Evolutionary conservation across 2,113 vertebrate genomes (phyloP).

Genomic region (Fregetta grallaria): DNA sequence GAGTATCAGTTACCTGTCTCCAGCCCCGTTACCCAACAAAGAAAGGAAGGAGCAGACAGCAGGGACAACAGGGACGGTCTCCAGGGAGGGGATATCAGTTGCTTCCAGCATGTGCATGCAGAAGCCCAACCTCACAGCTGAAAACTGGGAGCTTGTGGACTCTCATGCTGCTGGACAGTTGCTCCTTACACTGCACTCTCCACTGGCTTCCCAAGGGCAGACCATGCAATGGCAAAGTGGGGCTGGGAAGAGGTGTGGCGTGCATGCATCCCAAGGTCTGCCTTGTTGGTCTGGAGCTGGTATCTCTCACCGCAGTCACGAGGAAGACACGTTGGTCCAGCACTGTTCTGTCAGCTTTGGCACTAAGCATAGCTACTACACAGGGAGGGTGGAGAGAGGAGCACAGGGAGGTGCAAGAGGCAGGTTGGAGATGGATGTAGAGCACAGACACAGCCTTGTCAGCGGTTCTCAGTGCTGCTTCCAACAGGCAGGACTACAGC

Average conservation of each 20-base stretch:
- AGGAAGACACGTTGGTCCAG: not conserved
- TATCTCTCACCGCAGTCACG: accelerated
- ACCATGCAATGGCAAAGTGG: not conserved
- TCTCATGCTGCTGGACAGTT: not conserved
- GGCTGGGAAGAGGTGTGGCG: not conserved
- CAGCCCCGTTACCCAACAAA: not conserved
- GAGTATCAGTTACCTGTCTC: accelerated
- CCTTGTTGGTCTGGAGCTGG: not conserved
- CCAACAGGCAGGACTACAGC: not conserved
- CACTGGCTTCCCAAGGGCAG: not conserved
- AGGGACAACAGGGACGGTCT: not conserved
- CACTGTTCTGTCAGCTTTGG: not conserved
- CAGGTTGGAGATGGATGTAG: not conserved
- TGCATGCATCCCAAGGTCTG: not conserved
- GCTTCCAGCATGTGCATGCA: not conserved
- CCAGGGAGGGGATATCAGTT: not conserved
- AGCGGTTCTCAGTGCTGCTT: not conserved
- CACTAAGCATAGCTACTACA: not conserved
- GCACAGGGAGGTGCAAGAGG: not conserved
- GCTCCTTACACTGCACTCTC: not conserved
- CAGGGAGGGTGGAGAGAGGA: not conserved
- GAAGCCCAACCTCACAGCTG: not conserved
- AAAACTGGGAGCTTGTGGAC: not conserved
- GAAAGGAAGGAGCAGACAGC: not conserved
- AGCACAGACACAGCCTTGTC: not conserved